A percentile compares a stretch with the other conserved stretches of the same genome.
Conservation (phyloP, 1,140 invertebrate species). For the Oryctes rhinoceros region DNA sequence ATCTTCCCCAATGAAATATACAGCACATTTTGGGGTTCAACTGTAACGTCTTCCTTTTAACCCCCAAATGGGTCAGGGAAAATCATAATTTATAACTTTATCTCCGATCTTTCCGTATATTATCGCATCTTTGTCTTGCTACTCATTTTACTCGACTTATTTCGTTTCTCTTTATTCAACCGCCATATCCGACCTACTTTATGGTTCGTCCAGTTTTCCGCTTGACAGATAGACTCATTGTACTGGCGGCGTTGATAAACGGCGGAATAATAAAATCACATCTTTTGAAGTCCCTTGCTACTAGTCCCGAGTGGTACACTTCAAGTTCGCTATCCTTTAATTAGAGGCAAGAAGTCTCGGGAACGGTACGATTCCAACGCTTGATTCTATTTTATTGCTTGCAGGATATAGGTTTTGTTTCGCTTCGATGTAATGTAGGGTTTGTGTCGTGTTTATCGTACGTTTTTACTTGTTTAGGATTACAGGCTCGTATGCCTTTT, state of each 20-base stretch:
- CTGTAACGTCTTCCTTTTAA: too few relatives aligned
- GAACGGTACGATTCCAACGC: background rate
- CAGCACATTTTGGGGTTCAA: too few relatives aligned
- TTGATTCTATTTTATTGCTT: background rate
- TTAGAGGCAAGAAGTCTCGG: background rate
- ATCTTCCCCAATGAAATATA: too few relatives aligned
- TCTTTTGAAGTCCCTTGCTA: slow-evolving; percentile 2
- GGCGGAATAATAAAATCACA: slow-evolving; percentile 3
- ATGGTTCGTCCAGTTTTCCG: background rate
- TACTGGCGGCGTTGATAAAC: background rate
- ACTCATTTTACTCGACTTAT: too few relatives aligned
- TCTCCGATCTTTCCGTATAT: too few relatives aligned
- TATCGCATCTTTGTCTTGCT: too few relatives aligned
- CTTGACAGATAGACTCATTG: slow-evolving; percentile 1
- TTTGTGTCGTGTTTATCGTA: background rate
- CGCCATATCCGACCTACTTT: background rate
- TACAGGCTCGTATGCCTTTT: background rate
- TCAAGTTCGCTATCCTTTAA: background rate
- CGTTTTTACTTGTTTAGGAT: background rate
- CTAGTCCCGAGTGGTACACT: background rate
- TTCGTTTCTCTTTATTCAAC: too few relatives aligned
- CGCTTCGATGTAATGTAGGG: background rate
- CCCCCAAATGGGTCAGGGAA: too few relatives aligned
- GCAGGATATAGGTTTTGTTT: slow-evolving; percentile 7
- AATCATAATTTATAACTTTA: too few relatives aligned